Base-by-base conservation (phyloP, 2,113 vertebrate species). In the Leiothrix lutea region DNA sequence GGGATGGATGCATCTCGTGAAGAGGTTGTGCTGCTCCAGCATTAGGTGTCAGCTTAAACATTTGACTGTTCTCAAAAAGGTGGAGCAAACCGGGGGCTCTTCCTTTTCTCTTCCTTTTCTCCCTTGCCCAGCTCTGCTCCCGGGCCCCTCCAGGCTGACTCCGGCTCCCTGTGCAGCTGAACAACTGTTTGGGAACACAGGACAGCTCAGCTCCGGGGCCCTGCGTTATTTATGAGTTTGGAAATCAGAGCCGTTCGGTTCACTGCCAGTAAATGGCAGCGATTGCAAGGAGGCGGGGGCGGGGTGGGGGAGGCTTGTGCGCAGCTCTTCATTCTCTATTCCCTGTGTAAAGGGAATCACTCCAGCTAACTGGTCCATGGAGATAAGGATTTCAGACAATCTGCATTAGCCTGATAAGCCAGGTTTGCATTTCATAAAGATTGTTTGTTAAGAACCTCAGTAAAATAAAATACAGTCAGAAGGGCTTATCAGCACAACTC, bases 361-460 rank as follows among this genome's bases (percentile, higher is more conserved):
- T 98, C 98, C 97, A 98, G 98, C 98, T 98, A 98, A 98, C 97
- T 98, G 98, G 97, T 96, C 98, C 80, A 21, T 95, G 92, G 97
- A 98, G 99, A 99, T 99, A 98, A 99, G 98, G 97, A 97, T 98
- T 99, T 98, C 98, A 98, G 97, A 98, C 98, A 98, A 95, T 98
- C 99, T 99, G 99, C 98, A 96, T 98, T 98, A 95, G 91, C 69
- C 97, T 94, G 99, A 99, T 99, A 99, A 99, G 98, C 96, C 64
- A 81, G 72, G 96, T 94, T 97, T 95, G 95, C 86, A 95, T 97
- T 94, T 89, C 88, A 94, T 94, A 95, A 96, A 98, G 97, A 96
- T 97, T 94, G 98, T 97, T 97, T 96, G 97, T 90, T 98, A 98
- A 98, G 94, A 96, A 90, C 90, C 88, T 85, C 90, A 45, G 81